Evolutionary conservation across 2,797 vertebrate species (phyloP).

Genomic region (Poecilia velifera): DNA sequence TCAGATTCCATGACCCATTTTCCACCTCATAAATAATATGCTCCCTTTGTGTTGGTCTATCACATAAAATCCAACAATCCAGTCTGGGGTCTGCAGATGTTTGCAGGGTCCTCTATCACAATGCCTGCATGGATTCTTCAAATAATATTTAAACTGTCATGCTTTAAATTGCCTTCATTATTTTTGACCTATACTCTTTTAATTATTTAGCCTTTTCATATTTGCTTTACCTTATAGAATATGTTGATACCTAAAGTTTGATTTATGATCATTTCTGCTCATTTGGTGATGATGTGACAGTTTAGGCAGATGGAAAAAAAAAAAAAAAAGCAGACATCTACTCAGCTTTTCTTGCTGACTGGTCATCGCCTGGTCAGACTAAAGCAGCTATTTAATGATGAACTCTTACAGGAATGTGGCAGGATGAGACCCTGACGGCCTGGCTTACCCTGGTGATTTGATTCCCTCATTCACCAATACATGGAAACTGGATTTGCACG

Average conservation of each 20-base stretch:
- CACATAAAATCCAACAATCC: not conserved
- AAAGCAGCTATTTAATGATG: conserved; percentile 69
- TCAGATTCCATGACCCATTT: not conserved
- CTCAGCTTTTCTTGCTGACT: conserved; percentile 26
- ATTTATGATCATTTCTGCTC: not conserved
- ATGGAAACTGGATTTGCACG: conserved; percentile 42
- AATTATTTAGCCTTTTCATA: not conserved
- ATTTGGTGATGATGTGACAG: not conserved
- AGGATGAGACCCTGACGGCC: conserved; percentile 35
- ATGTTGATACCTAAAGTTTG: not conserved
- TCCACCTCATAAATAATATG: not conserved
- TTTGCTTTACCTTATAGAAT: not conserved
- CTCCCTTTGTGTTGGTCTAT: not conserved
- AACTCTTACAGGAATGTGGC: conserved; percentile 46
- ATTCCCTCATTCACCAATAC: conserved; percentile 48
- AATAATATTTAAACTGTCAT: not conserved
- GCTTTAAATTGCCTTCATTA: not conserved
- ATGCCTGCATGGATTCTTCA: not conserved
- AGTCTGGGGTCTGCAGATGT: not conserved
- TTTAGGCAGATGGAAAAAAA: not conserved
- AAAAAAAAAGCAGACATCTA: too few relatives aligned
- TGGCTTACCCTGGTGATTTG: conserved; percentile 41
- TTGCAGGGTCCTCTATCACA: not conserved
- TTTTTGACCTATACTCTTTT: not conserved
- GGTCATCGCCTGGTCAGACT: conserved; percentile 56